Evolutionary conservation across 2,113 vertebrate species (phyloP), one percentile per base, ranked within the genome.

Genomic region (Pagrus major): DNA sequence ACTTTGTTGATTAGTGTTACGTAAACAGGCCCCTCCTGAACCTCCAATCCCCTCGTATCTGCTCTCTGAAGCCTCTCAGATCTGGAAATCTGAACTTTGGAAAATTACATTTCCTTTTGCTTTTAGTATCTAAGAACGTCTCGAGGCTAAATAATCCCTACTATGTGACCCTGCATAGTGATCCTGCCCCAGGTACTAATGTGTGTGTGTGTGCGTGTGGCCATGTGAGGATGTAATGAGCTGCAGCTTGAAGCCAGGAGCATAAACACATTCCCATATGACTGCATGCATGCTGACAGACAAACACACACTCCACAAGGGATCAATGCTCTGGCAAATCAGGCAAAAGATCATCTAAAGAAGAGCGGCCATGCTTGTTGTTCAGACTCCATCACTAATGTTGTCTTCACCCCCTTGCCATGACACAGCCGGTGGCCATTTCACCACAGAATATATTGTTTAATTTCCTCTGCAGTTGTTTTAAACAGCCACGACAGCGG

Each of bases 381-480:
- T 25, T 47, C 25, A 23, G 18, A 71, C 54, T n/a, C 21, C 35
- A 55, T 59, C 44, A 33, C 21, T 46, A 11, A 42, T 79, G 70
- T 79, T 87, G 76, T 81, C 37, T 52, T 72, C 47, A 59, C 47
- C 78, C 55, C 47, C 31, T 72, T 6, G 29, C n/a, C 29, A 33
- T 37, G 25, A 11, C 41, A 55, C 41, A 39, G 68, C 46, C 33
- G 1, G 2, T 10, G 4, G 52, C 58, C 29, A 21, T 49, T 73
- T 76, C 27, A 60, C 78, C 23, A 9, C 64, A 72, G 10, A 63
- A 46, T 61, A 78, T 31, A 73, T 54, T 42, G 66, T 69, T 83
- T 80, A n/a, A 89, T 88, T 83, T 89, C 81, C 83, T 82, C 63
- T 85, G 68, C 66, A 73, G 68, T 74, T 81, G 66, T 25, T 71